Base-by-base conservation (phyloP, 1,140 invertebrate species). In the Ooceraea biroi region DNA sequence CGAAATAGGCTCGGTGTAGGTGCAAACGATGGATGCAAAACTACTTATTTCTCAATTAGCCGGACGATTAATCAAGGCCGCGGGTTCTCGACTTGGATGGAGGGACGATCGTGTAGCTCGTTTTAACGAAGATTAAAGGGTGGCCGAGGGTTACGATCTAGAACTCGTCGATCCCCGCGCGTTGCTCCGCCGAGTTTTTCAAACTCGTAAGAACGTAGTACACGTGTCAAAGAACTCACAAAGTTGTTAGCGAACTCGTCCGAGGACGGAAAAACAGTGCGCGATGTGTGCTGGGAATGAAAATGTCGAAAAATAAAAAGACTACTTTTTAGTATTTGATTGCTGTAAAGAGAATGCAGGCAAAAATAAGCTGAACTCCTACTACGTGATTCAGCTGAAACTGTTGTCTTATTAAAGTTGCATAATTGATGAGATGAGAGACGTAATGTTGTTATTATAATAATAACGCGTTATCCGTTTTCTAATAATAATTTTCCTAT, bases 51-150 rank as follows among this genome's bases (percentile, higher is more conserved):
- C 85, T 89, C 85, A 86, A 90, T 90, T 88, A 91, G 68, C 22
- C 66, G n/a, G 44, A 84, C 82, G 72, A 90, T 90, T 89, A 88
- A 89, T 91, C 88, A 85, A 83, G 65, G n/a, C 25, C 48, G 30
- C 63, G 25, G 50, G 52, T 61, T 82, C 83, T 85, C 74, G 68
- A 57, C 36, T 76, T 63, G 61, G 58, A 82, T 44, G 80, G 27
- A 63, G 80, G 68, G 44, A 55, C 19, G 78, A 82, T 63, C n/a
- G 27, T 60, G 72, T 69, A 60, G 73, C 46, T 80, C 50, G 44
- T 88, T 90, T 90, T 89, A 90, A 91, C 88, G 85, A 89, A 90
- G 88, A 91, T 91, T 90, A 90, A 90, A 77, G 71, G 80, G 68
- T 80, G 76, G 36, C 17, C 65, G 36, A 71, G 50, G n/a, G 50